Conservation (phyloP, 2,888 invertebrate genomes). For the Lamellibrachia columna region DNA sequence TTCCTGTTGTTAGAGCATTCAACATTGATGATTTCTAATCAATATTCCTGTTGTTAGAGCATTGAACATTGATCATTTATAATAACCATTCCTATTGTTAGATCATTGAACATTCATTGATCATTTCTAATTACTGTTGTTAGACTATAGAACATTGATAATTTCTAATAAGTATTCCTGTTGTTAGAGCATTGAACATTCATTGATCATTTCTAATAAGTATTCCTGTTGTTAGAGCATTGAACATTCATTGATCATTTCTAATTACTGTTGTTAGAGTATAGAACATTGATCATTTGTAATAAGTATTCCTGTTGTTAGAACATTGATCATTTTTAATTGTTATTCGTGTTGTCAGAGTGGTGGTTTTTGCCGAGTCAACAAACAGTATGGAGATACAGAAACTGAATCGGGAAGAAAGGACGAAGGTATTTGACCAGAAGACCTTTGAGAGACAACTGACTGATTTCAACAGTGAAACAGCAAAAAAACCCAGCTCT, state of each 20-base stretch:
- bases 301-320: neutral
- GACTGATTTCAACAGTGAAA: neutral
- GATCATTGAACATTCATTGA: neutral
- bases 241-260: neutral
- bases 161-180: neutral
- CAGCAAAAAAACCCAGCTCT: neutral
- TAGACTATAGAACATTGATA: neutral
- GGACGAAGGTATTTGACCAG: neutral
- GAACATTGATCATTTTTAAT: neutral
- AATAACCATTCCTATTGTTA: neutral
- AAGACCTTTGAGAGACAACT: neutral
- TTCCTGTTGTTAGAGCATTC: neutral
- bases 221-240: neutral
- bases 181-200: neutral
- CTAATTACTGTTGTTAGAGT: neutral
- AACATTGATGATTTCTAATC: neutral
- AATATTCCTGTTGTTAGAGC: neutral
- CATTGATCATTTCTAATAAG: neutral
- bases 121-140: neutral
- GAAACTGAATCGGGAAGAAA: neutral
- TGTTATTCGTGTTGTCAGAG: neutral
- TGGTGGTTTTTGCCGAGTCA: neutral
- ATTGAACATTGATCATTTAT: neutral
- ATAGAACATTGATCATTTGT: neutral
- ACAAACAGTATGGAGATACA: neutral